Evolutionary conservation across 2,113 vertebrate species (phyloP), one percentile per base, ranked within the genome.

Genomic region (Vulpes lagopus): DNA sequence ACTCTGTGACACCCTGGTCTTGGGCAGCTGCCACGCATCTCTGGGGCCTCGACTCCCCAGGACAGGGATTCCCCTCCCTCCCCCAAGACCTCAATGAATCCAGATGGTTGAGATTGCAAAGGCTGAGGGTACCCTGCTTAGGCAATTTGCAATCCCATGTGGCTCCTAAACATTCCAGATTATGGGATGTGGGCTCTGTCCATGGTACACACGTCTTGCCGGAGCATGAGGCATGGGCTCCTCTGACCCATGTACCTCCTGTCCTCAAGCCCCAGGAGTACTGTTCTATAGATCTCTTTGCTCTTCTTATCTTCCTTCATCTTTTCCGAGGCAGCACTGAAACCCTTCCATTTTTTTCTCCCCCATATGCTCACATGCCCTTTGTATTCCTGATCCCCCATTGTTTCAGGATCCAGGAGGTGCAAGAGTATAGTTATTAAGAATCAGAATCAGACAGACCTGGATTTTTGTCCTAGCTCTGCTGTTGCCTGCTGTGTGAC

Each of bases 391-490:
- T 25, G 7, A 30, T 43, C 51, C 27, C 15, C 19, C 62, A 7
- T 14, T 49, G 59, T 64, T 25, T 84, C 9, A 49, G 53, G 12
- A 11, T 81, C 49, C 19, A 53, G 71, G 64, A 69, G 43, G n/a
- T 15, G 60, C 23, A 49, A 90, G 16, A 55, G 16, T 55, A 20
- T 30, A 15, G 2, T 60, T 60, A 69, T 14, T 64, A 55, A 80
- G 85, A 95, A 86, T 86, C 55, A 62, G 73, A 83, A 83, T 73
- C 83, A 93, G 38, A 38, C 20, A 83, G 30, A 83, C 57, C 25
- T 64, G 22, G 12, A 53, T 43, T 49, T 84, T 38, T 80, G 83
- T 79, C 60, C 74, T 49, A 64, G 20, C 51, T 80, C 49, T 91
- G 89, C 35, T 53, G 11, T 69, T 88, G 76, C 35, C n/a, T n/a